These are phyloP conservation scores for Frankliniella fusca DNA, from an alignment of 2,888 invertebrate species.

Conservation along the genomic window DNA sequence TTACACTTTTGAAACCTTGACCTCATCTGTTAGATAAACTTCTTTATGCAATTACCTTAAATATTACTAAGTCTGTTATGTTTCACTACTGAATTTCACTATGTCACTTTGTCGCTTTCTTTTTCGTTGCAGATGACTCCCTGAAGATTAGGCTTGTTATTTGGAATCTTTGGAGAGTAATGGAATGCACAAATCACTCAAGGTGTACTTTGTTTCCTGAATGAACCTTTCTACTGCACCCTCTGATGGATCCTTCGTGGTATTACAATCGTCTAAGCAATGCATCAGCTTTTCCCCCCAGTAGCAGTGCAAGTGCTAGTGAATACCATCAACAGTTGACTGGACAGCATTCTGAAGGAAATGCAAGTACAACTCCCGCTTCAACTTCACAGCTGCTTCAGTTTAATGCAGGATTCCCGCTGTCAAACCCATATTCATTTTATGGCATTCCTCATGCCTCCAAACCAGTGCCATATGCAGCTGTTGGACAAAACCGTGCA, in stretches of 20 bases:
- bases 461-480: constrained; percentile 53
- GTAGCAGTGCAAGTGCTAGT: constrained; percentile 41
- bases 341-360: constrained; percentile 45
- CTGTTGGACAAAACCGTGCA: constrained; percentile 41
- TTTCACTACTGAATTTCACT: background rate
- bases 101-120: background rate
- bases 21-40: background rate
- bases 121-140: background rate
- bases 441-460: constrained; percentile 77
- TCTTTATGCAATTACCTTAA: background rate
- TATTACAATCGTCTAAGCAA: constrained; percentile 72
- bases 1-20: background rate
- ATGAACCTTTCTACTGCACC: background rate
- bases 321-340: constrained; percentile 45
- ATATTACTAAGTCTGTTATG: background rate
- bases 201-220: background rate
- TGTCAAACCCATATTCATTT: constrained; percentile 73
- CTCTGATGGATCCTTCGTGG: constrained; percentile 5
- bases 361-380: constrained; percentile 52
- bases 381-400: constrained; percentile 60
- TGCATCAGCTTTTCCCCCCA: constrained; percentile 54
- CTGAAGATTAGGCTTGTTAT: background rate
- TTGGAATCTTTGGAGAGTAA: background rate
- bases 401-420: constrained; percentile 67
- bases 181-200: background rate